These are phyloP conservation scores for Calypte anna DNA, from an alignment of 2,113 vertebrate species.

Conservation along the genomic window DNA sequence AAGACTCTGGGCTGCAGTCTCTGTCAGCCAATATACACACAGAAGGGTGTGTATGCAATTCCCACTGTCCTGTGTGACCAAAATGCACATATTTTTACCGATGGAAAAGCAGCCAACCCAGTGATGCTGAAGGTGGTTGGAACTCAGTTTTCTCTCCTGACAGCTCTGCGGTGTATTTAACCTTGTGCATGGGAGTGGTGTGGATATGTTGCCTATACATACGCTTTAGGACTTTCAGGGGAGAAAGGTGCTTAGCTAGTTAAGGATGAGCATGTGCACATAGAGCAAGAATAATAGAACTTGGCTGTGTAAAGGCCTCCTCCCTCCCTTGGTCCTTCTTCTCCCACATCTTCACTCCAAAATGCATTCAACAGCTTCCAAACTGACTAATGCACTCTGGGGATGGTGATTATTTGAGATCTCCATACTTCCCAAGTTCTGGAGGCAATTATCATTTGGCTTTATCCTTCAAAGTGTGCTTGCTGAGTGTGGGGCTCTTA, in stretches of 20 bases:
- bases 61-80: not conserved
- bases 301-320: not conserved
- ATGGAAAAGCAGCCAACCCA: not conserved
- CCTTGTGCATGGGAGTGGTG: not conserved
- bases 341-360: not conserved
- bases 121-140: not conserved
- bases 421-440: slow-evolving; percentile 38
- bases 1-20: not conserved
- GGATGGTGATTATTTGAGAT: slow-evolving; percentile 54
- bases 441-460: slow-evolving; percentile 70
- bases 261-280: not conserved
- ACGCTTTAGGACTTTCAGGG: not conserved
- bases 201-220: not conserved
- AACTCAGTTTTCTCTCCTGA: not conserved
- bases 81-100: not conserved
- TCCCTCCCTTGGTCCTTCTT: not conserved
- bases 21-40: not conserved
- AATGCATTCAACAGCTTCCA: slow-evolving; percentile 37
- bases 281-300: slow-evolving; percentile 25
- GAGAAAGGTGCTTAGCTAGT: not conserved
- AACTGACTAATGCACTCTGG: slow-evolving; percentile 36
- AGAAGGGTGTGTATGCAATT: not conserved
- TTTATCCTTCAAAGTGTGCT: slow-evolving; percentile 41
- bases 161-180: not conserved
- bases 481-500: slow-evolving; percentile 17